These are phyloP conservation scores for Athalia rosae DNA, from an alignment of 2,888 invertebrate species.

Conservation along the genomic window DNA sequence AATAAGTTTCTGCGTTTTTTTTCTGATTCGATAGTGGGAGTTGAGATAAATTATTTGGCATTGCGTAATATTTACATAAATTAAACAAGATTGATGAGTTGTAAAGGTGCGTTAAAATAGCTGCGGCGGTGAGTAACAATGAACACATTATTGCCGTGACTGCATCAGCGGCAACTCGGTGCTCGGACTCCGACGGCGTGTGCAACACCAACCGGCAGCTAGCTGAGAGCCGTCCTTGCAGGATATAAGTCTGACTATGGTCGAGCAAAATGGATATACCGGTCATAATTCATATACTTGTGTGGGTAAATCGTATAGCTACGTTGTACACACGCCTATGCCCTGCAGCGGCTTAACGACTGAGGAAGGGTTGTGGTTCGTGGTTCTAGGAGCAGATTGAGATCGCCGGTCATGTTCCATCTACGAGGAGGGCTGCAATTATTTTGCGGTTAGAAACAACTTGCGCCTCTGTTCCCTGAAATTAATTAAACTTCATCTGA, in stretches of 20 bases:
- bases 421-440: slow-evolving; percentile 49
- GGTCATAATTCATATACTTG: slow-evolving; percentile 28
- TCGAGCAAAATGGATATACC: slow-evolving; percentile 31
- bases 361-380: slow-evolving; percentile 43
- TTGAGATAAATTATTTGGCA: slow-evolving; percentile 7
- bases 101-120: slow-evolving; percentile 36
- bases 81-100: slow-evolving; percentile 32
- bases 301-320: neutral
- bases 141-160: slow-evolving; percentile 37
- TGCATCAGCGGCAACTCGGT: neutral
- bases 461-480: slow-evolving; percentile 52
- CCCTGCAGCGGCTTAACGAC: slow-evolving; percentile 31
- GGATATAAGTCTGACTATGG: slow-evolving; percentile 26
- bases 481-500: slow-evolving; percentile 55
- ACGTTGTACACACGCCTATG: slow-evolving; percentile 16
- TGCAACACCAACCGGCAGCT: neutral
- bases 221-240: slow-evolving; percentile 31
- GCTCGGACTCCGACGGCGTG: slow-evolving; percentile 22
- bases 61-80: slow-evolving; percentile 19
- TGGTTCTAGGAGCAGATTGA: slow-evolving; percentile 47
- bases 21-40: neutral
- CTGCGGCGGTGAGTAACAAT: slow-evolving; percentile 28
- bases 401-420: slow-evolving; percentile 48
- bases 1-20: too few relatives aligned
- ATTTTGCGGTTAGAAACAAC: slow-evolving; percentile 54